Conservation (phyloP, 92 coral and sea anemone genomes). For the Anthopleura xanthogrammica region DNA sequence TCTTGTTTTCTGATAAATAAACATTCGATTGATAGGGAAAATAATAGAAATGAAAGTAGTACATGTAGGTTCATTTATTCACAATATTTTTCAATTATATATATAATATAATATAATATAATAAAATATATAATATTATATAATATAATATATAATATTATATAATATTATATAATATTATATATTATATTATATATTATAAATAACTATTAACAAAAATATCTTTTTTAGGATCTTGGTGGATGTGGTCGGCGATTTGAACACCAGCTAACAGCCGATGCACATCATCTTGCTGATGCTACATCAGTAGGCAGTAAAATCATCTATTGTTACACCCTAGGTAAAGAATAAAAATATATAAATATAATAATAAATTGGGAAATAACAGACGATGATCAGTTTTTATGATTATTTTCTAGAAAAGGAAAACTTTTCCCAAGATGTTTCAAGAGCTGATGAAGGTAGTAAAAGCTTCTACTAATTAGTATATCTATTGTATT, state of each 20-base stretch:
- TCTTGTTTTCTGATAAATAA: not conserved
- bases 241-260: conserved; percentile 98
- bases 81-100: not conserved
- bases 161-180: too few species aligned
- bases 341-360: conserved; percentile 16
- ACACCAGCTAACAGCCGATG: conserved; percentile 96
- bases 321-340: conserved; percentile 87
- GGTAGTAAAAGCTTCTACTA: not conserved
- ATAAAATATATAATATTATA: too few species aligned
- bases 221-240: conserved; percentile 62
- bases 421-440: conserved; percentile 69
- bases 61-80: not conserved
- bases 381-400: not conserved
- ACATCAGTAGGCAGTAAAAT: conserved; percentile 95
- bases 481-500: not conserved
- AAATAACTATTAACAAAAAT: too few species aligned
- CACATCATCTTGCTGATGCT: conserved; percentile 96
- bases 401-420: conserved; percentile 45
- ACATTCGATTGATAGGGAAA: too few species aligned
- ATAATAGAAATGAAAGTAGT: too few species aligned
- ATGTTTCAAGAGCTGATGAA: conserved; percentile 72
- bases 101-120: too few species aligned
- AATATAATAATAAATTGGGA: too few species aligned
- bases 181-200: too few species aligned
- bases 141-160: too few species aligned